Conservation (phyloP, 2,113 vertebrate species). For the Tursiops truncatus region DNA sequence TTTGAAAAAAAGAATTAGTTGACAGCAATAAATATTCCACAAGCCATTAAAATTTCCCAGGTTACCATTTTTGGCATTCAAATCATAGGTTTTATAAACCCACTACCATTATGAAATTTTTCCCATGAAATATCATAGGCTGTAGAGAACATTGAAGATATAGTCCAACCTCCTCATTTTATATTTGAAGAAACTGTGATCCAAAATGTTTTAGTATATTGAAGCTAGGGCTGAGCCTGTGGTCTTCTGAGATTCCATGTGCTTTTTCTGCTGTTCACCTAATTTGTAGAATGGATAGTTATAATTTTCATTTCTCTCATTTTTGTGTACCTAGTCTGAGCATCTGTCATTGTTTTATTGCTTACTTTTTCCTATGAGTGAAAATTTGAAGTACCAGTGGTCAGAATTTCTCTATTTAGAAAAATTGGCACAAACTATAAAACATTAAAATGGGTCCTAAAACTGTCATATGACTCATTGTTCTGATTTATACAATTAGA, state of each 20-base stretch:
- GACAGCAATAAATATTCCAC: background rate
- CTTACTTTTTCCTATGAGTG: background rate
- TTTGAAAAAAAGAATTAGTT: background rate
- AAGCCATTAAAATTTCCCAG: background rate
- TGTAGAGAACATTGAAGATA: background rate
- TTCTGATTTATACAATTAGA: conserved; percentile 53
- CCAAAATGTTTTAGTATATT: background rate
- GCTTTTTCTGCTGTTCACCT: background rate
- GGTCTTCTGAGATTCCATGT: background rate
- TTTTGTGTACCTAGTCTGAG: background rate
- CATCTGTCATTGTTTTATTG: background rate
- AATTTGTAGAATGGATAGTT: background rate
- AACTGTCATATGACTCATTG: conserved; percentile 33
- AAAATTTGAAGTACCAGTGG: conserved; percentile 17
- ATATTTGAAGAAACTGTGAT: background rate
- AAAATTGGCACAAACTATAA: conserved; percentile 34
- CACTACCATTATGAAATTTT: background rate
- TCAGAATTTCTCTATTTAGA: conserved; percentile 36
- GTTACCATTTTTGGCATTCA: background rate
- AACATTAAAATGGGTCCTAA: conserved; percentile 35
- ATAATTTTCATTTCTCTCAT: background rate
- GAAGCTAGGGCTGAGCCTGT: background rate
- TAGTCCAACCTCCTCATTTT: background rate
- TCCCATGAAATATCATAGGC: background rate
- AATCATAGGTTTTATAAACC: background rate